A percentile compares a stretch with the other conserved stretches of the same genome.
These are phyloP conservation scores for Drosophila pseudotakahashii DNA, from an alignment of 2,888 invertebrate species.

Conservation along the genomic window DNA sequence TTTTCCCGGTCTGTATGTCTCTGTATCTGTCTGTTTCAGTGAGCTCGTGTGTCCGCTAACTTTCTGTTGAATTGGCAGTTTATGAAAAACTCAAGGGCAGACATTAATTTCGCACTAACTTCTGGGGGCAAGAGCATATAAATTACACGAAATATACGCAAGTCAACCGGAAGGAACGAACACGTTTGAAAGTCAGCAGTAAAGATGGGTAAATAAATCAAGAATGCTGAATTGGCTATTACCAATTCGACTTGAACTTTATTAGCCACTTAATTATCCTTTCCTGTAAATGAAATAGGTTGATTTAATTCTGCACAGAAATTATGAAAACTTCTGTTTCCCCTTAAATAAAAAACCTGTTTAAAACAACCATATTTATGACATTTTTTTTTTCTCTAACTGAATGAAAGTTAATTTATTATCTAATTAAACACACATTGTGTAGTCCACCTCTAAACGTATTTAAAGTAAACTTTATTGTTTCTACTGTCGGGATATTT, in stretches of 20 bases:
- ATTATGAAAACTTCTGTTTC: not conserved
- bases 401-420: constrained; percentile 32
- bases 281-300: too few species aligned
- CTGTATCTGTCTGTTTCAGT: constrained; percentile 21
- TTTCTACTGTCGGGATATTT: not conserved
- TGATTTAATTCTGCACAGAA: too few species aligned
- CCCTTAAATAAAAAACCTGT: not conserved
- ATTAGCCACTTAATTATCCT: not conserved
- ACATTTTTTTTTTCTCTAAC: constrained; percentile 5
- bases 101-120: constrained; percentile 64
- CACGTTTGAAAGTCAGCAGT: constrained; percentile 47
- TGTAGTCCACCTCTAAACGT: not conserved
- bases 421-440: constrained; percentile 31
- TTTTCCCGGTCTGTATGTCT: not conserved
- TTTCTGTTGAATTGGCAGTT: constrained; percentile 75
- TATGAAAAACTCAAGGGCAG: constrained; percentile 75
- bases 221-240: constrained; percentile 48
- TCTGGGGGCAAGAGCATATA: constrained; percentile 19
- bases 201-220: constrained; percentile 61
- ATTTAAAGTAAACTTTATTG: constrained; percentile 7
- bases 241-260: constrained; percentile 7
- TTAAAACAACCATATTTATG: constrained; percentile 3
- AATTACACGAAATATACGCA: constrained; percentile 19
- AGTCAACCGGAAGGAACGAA: constrained; percentile 36
- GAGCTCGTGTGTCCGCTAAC: constrained; percentile 18